Evolutionary conservation across 2,113 vertebrate species (phyloP).

Genomic region (Regulus satrapa): DNA sequence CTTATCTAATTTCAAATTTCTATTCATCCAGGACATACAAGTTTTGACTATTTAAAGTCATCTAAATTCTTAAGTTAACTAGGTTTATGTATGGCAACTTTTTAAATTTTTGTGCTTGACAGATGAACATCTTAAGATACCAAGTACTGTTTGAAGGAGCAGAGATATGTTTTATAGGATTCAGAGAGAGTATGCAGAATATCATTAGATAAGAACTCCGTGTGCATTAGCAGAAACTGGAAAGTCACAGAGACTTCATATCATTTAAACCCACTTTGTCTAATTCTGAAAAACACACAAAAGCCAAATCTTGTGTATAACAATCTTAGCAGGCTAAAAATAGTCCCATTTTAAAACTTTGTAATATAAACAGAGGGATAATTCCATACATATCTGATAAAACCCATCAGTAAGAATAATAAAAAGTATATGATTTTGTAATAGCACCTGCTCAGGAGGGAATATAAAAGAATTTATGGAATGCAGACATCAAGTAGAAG

Average conservation of each 20-base stretch:
- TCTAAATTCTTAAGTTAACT: neutral
- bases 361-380: neutral
- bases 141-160: neutral
- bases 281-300: neutral
- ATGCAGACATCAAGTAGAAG: neutral
- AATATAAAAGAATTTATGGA: neutral
- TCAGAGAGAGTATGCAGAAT: neutral
- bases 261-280: neutral
- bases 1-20: neutral
- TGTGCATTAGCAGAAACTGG: neutral
- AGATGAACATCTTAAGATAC: neutral
- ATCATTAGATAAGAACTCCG: neutral
- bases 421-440: neutral
- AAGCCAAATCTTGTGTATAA: neutral
- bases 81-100: neutral
- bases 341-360: neutral
- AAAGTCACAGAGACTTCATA: neutral
- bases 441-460: neutral
- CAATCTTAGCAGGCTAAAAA: neutral
- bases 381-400: neutral
- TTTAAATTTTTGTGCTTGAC: neutral
- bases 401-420: neutral
- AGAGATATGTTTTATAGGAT: neutral
- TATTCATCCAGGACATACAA: neutral
- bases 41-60: neutral